These are phyloP conservation scores for Dendropsophus ebraccatus DNA, from an alignment of 2,113 vertebrate genomes.

Conservation along the genomic window DNA sequence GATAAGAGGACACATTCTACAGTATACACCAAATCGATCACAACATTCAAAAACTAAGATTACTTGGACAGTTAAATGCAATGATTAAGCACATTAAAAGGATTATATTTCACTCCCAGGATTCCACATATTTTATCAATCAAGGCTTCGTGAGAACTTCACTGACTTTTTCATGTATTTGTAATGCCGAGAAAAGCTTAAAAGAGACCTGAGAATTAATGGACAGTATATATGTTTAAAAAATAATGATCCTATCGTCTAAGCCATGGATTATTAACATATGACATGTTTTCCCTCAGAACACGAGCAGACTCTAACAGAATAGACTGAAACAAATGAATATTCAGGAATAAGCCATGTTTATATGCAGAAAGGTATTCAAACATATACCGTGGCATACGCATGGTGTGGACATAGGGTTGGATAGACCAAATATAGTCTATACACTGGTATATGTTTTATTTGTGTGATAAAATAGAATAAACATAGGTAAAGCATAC, in stretches of 20 bases:
- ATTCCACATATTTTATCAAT: conserved; percentile 29
- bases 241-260: background rate
- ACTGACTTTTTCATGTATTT: conserved; percentile 11
- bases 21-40: conserved; percentile 28
- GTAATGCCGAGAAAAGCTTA: conserved; percentile 3
- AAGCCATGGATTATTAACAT: background rate
- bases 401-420: too few relatives aligned
- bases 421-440: too few relatives aligned
- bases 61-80: conserved; percentile 37
- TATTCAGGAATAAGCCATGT: background rate
- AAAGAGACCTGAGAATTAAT: background rate
- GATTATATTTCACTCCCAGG: conserved; percentile 12
- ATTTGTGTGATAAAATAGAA: too few relatives aligned
- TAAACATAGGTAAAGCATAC: too few relatives aligned
- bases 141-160: background rate
- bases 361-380: too few relatives aligned
- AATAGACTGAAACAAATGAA: background rate
- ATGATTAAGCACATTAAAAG: conserved; percentile 17
- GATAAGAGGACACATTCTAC: conserved; percentile 37
- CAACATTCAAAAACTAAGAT: conserved; percentile 4
- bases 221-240: background rate
- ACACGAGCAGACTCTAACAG: background rate
- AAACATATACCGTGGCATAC: too few relatives aligned
- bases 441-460: too few relatives aligned
- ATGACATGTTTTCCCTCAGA: background rate